These are phyloP conservation scores for Rhinogobius similis DNA, from an alignment of 2,113 vertebrate genomes.

Conservation along the genomic window DNA sequence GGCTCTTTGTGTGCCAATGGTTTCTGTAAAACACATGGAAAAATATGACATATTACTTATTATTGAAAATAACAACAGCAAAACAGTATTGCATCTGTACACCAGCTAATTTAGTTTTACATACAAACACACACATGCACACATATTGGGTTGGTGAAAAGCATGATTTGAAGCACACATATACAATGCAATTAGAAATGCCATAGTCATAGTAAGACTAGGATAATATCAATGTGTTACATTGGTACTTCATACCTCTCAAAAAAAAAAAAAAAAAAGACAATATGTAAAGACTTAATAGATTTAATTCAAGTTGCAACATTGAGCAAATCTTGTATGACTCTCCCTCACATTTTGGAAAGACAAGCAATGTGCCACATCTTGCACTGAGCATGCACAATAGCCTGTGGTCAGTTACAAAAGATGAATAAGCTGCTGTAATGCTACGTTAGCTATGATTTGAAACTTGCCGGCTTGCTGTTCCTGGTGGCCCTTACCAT, in stretches of 20 bases:
- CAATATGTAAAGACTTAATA: constrained; percentile 11
- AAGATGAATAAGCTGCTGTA: constrained; percentile 25
- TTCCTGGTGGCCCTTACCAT: constrained; percentile 94
- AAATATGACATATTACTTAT: constrained; percentile 20
- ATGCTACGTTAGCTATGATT: constrained; percentile 58
- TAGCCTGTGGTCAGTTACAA: constrained; percentile 37
- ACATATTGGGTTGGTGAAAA: constrained; percentile 4
- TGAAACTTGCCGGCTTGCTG: constrained; percentile 77
- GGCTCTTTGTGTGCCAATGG: constrained; percentile 79
- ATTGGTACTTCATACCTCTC: neutral
- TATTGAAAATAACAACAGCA: constrained; percentile 9
- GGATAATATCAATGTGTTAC: neutral
- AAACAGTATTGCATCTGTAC: constrained; percentile 15
- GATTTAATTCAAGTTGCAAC: neutral
- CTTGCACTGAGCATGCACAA: constrained; percentile 55
- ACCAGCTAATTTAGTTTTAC: neutral
- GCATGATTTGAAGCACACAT: constrained; percentile 12
- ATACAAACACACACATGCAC: constrained; percentile 11
- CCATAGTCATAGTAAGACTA: no score
- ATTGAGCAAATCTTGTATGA: constrained; percentile 30
- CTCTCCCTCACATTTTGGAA: constrained; percentile 55
- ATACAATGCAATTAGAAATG: neutral
- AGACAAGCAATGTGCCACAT: constrained; percentile 50
- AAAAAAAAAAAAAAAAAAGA: constrained; percentile 3
- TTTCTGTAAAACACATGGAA: constrained; percentile 67